Evolutionary conservation across 2,888 invertebrate genomes (phyloP).

Genomic region (Drosophila mulleri): DNA sequence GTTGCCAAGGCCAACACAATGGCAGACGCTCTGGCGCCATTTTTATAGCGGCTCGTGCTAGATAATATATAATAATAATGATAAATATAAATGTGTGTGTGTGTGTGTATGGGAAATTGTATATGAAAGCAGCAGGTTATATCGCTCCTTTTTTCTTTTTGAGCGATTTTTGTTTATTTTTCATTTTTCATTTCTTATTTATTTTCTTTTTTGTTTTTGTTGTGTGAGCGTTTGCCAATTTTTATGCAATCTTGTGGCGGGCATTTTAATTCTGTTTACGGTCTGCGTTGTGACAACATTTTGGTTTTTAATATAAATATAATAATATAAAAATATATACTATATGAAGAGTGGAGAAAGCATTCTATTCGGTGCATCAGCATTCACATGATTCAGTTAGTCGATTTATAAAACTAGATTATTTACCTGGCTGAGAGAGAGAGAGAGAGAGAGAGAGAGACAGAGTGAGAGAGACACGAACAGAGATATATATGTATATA

Average conservation of each 20-base stretch:
- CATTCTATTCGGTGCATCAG: not conserved
- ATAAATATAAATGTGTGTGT: conserved; percentile 3
- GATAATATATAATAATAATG: conserved; percentile 9
- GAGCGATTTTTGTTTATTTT: conserved; percentile 41
- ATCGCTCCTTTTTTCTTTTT: not conserved
- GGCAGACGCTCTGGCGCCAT: conserved; percentile 53
- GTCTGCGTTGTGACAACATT: not conserved
- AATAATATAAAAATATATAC: not conserved
- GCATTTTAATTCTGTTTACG: not conserved
- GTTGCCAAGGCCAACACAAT: conserved; percentile 10
- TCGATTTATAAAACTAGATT: too few species aligned
- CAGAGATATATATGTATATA: too few species aligned
- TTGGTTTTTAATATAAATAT: not conserved
- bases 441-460: too few species aligned
- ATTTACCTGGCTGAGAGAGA: too few species aligned
- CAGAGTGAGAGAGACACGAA: too few species aligned
- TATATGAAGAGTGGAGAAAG: too few species aligned
- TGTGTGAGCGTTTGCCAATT: not conserved
- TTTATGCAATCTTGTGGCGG: conserved; percentile 5
- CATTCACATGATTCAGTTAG: not conserved
- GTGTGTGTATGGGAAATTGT: not conserved
- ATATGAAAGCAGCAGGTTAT: conserved; percentile 1
- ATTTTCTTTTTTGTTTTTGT: not conserved
- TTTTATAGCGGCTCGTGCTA: conserved; percentile 18
- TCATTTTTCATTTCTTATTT: conserved; percentile 37